phyloP scores from a whole-genome alignment of 37 sponge, comb jelly and placozoan species.

The Theonella swinhoei region DNA sequence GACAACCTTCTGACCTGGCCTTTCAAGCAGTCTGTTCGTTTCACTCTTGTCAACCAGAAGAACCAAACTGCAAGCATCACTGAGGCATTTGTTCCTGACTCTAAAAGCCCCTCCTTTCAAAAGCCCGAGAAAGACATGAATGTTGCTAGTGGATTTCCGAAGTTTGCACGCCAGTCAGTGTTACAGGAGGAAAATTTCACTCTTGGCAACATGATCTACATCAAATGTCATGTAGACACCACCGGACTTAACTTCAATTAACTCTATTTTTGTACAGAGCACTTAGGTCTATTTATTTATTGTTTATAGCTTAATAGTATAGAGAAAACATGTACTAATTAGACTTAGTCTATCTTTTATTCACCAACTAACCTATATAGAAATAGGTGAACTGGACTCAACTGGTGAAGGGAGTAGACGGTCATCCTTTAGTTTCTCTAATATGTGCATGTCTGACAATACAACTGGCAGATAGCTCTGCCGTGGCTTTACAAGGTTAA shows the following conservation, averaged over 20 bases:
- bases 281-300: too few relatives aligned
- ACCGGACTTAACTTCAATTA: neutral
- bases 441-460: too few relatives aligned
- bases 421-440: too few relatives aligned
- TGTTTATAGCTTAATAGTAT: too few relatives aligned
- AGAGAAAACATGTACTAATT: too few relatives aligned
- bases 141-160: slow-evolving; percentile 65
- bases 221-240: neutral
- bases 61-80: slow-evolving; percentile 16
- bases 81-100: slow-evolving; percentile 57
- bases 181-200: neutral
- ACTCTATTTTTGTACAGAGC: too few relatives aligned
- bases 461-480: too few relatives aligned
- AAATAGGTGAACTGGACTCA: too few relatives aligned
- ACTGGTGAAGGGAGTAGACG: too few relatives aligned
- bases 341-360: too few relatives aligned
- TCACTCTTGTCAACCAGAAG: slow-evolving; percentile 58
- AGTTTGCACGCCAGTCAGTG: slow-evolving; percentile 56
- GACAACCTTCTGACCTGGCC: slow-evolving; percentile 66
- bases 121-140: slow-evolving; percentile 51
- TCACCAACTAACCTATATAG: too few relatives aligned
- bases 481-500: too few relatives aligned
- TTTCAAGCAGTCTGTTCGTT: slow-evolving; percentile 60
- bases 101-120: slow-evolving; percentile 44
- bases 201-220: neutral